Conservation (phyloP, 2,888 invertebrate species). For the Tethea ocularis region DNA sequence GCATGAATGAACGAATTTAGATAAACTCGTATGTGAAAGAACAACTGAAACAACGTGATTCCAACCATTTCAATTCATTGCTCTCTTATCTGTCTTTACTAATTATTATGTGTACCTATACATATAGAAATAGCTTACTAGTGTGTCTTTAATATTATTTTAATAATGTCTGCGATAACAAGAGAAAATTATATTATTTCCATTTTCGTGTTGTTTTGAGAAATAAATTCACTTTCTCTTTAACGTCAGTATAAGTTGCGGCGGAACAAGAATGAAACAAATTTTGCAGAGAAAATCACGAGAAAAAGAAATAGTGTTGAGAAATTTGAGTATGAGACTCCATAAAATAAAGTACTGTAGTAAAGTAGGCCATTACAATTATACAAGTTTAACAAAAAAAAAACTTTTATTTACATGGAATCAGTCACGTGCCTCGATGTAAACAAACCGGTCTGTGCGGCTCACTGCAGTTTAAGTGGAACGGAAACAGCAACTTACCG, state of each 20-base stretch:
- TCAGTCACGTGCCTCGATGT: constrained; percentile 75
- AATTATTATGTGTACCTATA: neutral
- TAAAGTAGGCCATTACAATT: neutral
- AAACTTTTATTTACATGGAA: constrained; percentile 51
- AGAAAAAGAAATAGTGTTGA: neutral
- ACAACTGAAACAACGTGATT: constrained; percentile 7
- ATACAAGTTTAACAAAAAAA: constrained; percentile 4
- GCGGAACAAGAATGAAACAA: neutral
- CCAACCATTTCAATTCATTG: neutral
- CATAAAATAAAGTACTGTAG: neutral
- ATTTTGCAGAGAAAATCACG: neutral
- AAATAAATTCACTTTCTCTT: neutral
- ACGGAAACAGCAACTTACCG: constrained; percentile 72
- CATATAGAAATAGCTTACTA: neutral
- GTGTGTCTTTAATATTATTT: neutral
- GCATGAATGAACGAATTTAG: constrained; percentile 27
- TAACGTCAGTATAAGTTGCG: neutral
- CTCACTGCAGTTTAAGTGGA: constrained; percentile 38
- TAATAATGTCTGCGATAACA: neutral
- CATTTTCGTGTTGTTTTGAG: neutral
- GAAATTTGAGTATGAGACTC: neutral
- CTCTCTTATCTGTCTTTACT: constrained; percentile 8
- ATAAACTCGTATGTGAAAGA: constrained; percentile 18
- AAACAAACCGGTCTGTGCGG: constrained; percentile 77
- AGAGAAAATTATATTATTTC: neutral